Evolutionary conservation across 2,113 vertebrate genomes (phyloP), one percentile per base, ranked within the genome.

Genomic region (Callionymus lyra): DNA sequence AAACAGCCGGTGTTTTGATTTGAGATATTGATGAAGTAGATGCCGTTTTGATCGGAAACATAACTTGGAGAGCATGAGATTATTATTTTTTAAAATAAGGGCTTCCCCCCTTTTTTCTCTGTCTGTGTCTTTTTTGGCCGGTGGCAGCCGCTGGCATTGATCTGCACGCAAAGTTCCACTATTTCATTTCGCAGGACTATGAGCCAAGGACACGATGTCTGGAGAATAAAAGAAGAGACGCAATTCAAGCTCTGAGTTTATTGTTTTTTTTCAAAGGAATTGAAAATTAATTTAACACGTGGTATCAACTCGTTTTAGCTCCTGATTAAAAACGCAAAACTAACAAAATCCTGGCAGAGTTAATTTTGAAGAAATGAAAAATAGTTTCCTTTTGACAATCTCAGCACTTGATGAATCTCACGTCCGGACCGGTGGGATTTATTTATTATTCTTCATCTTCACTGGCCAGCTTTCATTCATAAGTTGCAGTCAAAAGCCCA

Each of bases 21-120:
- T 34, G 63, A 72, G 74, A 72, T 69, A 60, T 63, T 68, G 63
- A 77, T 50, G 61, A 72, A 53, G 44, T 18, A 39, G 67, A 35
- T 76, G 76, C 56, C 70, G 38, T 66, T 72, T 76, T 72, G 61
- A 72, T 67, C 55, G 67, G 44, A 74, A 74, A 65, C 67, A 72
- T 65, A 65, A 47, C 36, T 56, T 72, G 63, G 73, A 62, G 68
- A 68, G 59, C 51, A 16, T 42, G 38, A 4, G 3, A 38, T 44
- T 52, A 54, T 27, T 70, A 48, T 75, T 74, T 74, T 74, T 77
- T 52, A 66, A 59, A 70, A 56, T 46, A 56, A 74, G 77, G 73
- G 77, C 55, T 75, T 77, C 63, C 77, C 75, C 57, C 41, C 31
- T 44, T 63, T 34, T 66, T 43, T 51, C 40, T 17, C 57, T 65